A percentile compares a stretch with the other conserved stretches of the same genome.
phyloP scores from a whole-genome alignment of 2,888 invertebrate species.

The Leucophora obtusa region DNA sequence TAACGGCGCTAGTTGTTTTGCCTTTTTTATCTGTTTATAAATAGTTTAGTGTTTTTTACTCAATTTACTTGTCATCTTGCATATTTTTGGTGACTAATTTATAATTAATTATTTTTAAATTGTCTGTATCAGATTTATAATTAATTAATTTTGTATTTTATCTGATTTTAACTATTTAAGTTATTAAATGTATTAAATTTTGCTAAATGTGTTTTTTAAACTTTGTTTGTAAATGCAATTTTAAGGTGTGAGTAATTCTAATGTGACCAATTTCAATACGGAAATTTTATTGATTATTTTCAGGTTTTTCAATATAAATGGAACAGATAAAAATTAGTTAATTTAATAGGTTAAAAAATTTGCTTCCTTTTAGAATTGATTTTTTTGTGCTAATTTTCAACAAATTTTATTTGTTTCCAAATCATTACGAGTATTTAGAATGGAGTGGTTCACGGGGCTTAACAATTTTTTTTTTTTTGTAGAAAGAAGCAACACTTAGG shows the following conservation, averaged over 20 bases:
- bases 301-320: neutral
- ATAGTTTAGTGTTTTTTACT: conserved; percentile 2
- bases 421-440: too few relatives aligned
- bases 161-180: neutral
- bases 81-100: conserved; percentile 18
- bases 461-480: too few relatives aligned
- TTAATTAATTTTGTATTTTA: neutral
- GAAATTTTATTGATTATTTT: neutral
- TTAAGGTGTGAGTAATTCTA: neutral
- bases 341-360: neutral
- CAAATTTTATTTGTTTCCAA: too few relatives aligned
- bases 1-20: neutral
- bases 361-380: too few relatives aligned
- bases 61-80: conserved; percentile 29
- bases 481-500: too few relatives aligned
- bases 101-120: conserved; percentile 40
- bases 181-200: neutral
- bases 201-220: neutral
- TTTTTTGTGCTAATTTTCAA: too few relatives aligned
- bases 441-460: too few relatives aligned
- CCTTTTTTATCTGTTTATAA: neutral
- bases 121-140: neutral
- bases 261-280: conserved; percentile 1
- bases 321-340: neutral
- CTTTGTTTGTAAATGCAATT: neutral